These are phyloP conservation scores for Oceanodroma tethys DNA, from an alignment of 2,113 vertebrate genomes.

Conservation along the genomic window DNA sequence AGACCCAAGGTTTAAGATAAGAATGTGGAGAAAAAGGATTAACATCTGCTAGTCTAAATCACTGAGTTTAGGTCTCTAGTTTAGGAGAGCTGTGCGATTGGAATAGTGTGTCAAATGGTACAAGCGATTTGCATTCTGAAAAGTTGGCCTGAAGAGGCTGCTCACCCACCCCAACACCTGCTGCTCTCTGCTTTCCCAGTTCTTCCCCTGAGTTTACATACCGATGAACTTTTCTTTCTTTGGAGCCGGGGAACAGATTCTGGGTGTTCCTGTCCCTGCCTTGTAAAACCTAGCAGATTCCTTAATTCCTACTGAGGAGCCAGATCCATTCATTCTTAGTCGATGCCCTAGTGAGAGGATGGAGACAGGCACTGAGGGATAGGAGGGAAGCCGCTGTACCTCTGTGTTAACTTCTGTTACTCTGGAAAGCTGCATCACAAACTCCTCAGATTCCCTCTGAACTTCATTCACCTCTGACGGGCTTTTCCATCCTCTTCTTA, in stretches of 20 bases:
- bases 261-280: neutral
- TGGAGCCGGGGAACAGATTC: neutral
- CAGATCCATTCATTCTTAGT: neutral
- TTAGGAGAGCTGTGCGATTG: neutral
- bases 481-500: neutral
- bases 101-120: neutral
- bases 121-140: neutral
- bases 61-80: neutral
- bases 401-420: neutral
- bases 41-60: neutral
- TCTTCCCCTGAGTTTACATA: neutral
- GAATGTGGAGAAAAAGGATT: neutral
- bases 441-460: neutral
- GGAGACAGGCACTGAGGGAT: neutral
- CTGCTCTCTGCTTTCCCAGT: neutral
- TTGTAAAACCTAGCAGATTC: neutral
- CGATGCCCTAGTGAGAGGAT: neutral
- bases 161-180: neutral
- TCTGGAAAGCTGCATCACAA: neutral
- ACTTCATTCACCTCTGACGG: neutral
- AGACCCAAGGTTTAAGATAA: neutral
- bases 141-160: neutral
- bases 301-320: neutral
- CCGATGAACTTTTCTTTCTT: neutral
- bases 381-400: neutral